These are phyloP conservation scores for Meganola albula DNA, from an alignment of 2,888 invertebrate species.

Conservation along the genomic window DNA sequence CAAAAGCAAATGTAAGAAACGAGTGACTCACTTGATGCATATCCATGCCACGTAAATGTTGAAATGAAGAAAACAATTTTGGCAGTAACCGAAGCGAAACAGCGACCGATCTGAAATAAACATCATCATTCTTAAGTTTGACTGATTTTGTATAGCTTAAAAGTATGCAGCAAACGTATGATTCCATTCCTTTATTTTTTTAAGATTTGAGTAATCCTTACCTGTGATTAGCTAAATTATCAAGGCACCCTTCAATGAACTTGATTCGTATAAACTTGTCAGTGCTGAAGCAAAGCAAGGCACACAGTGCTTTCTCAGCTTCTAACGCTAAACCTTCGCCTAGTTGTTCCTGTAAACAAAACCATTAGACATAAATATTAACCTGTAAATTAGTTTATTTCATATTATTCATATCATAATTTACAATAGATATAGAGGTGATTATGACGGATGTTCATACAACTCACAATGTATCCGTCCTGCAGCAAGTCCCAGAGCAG, in stretches of 20 bases:
- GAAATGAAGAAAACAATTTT: slow-evolving; percentile 93
- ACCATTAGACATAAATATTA: not conserved
- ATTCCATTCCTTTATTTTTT: too few relatives aligned
- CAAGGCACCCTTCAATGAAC: slow-evolving; percentile 95
- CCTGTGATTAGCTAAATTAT: slow-evolving; percentile 91
- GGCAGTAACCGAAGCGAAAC: slow-evolving; percentile 92
- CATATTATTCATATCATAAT: not conserved
- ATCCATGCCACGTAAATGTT: slow-evolving; percentile 91
- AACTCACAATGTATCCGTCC: slow-evolving; percentile 90
- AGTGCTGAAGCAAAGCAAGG: slow-evolving; percentile 92
- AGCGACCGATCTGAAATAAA: slow-evolving; percentile 88
- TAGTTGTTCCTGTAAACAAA: slow-evolving; percentile 81
- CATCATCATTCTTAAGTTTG: too few relatives aligned
- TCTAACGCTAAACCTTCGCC: slow-evolving; percentile 95
- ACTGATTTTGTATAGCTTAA: too few relatives aligned
- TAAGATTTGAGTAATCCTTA: too few relatives aligned
- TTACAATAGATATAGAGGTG: not conserved
- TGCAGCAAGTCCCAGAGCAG: slow-evolving; percentile 96
- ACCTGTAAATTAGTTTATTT: not conserved
- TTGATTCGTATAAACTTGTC: slow-evolving; percentile 94
- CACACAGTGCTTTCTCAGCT: slow-evolving; percentile 94
- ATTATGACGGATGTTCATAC: slow-evolving; percentile 27
- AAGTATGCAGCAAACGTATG: too few relatives aligned
- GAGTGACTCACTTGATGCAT: slow-evolving; percentile 88
- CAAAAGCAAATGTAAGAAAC: too few relatives aligned